Percentiles rank a stretch among this genome's conserved stretches.
phyloP scores from a whole-genome alignment of 2,113 vertebrate species.

The Syngnathus floridae region DNA sequence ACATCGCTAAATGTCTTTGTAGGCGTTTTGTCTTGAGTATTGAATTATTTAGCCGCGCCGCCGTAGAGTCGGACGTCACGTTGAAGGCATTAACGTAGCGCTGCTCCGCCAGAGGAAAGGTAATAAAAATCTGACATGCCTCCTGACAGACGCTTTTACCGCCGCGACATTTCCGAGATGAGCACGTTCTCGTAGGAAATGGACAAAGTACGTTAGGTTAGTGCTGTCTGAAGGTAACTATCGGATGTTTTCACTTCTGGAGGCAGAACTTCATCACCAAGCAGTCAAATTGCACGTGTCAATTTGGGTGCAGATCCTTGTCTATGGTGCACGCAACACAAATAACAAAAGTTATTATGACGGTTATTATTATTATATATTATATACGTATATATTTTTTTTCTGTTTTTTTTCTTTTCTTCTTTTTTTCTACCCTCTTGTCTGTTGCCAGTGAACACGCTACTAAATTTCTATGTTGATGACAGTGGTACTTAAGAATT shows the following conservation, averaged over 20 bases:
- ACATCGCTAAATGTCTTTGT: no score
- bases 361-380: no score
- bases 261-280: no score
- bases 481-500: not conserved
- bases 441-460: slow-evolving; percentile 33
- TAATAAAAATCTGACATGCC: slow-evolving; percentile 70
- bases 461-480: not conserved
- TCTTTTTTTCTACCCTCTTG: not conserved
- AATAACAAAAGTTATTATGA: no score
- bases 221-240: slow-evolving; percentile 68
- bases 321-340: no score
- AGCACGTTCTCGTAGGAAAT: slow-evolving; percentile 68
- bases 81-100: slow-evolving; percentile 66
- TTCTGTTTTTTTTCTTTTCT: no score
- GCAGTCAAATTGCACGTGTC: no score
- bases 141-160: slow-evolving; percentile 73
- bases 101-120: slow-evolving; percentile 72
- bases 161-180: slow-evolving; percentile 55
- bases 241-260: no score
- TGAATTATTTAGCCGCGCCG: slow-evolving; percentile 76
- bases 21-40: slow-evolving; percentile 60
- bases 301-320: no score
- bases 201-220: slow-evolving; percentile 75
- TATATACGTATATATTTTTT: no score
- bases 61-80: slow-evolving; percentile 57